phyloP scores from a whole-genome alignment of 2,888 invertebrate species.

The Hypercompe scribonia region DNA sequence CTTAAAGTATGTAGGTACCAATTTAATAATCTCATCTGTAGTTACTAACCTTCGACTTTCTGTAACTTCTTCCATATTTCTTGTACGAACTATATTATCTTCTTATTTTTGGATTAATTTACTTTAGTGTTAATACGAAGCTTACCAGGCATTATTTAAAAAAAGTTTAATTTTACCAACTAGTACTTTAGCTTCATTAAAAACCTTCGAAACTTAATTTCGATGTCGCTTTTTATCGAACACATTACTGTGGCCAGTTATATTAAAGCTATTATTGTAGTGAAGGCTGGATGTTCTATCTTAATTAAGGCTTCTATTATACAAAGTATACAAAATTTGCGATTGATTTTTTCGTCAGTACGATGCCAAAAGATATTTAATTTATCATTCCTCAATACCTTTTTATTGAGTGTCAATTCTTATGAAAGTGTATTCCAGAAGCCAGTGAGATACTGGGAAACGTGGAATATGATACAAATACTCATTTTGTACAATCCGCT shows the following conservation, averaged over 20 bases:
- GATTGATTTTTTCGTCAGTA: constrained; percentile 42
- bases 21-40: constrained; percentile 84
- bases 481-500: constrained; percentile 65
- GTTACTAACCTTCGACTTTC: constrained; percentile 74
- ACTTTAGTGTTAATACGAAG: constrained; percentile 73
- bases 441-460: constrained; percentile 37
- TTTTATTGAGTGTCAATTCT: constrained; percentile 31
- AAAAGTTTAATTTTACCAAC: constrained; percentile 58
- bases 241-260: constrained; percentile 84
- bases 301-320: constrained; percentile 62
- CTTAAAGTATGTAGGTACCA: constrained; percentile 83
- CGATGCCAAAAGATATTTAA: constrained; percentile 46
- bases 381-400: constrained; percentile 36
- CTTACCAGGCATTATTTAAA: constrained; percentile 65
- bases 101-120: constrained; percentile 79
- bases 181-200: constrained; percentile 59
- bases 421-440: constrained; percentile 42
- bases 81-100: constrained; percentile 66
- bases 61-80: constrained; percentile 72
- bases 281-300: constrained; percentile 72
- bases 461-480: constrained; percentile 58
- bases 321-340: constrained; percentile 50
- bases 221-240: constrained; percentile 67
- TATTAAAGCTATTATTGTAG: constrained; percentile 78
- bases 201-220: constrained; percentile 68